Conservation (phyloP, 2,797 vertebrate species). For the Protosalanx chinensis region DNA sequence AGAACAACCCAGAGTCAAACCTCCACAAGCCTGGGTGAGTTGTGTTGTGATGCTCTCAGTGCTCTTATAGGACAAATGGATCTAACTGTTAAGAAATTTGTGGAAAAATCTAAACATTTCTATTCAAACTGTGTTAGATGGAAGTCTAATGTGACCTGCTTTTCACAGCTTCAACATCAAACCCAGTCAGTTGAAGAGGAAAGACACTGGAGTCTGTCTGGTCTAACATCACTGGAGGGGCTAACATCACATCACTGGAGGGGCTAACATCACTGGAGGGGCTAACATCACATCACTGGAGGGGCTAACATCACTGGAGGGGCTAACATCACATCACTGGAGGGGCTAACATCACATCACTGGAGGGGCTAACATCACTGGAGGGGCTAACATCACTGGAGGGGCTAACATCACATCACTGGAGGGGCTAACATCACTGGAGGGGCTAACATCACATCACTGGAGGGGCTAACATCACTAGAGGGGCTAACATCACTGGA, state of each 20-base stretch:
- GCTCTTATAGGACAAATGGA: not conserved
- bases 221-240: no score
- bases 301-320: no score
- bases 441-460: no score
- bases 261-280: no score
- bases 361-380: no score
- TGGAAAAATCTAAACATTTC: not conserved
- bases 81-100: not conserved
- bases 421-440: no score
- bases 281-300: not conserved
- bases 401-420: no score
- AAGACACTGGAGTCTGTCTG: not conserved
- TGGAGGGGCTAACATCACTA: not conserved
- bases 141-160: constrained; percentile 8
- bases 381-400: not conserved
- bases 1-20: not conserved
- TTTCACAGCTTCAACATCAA: constrained; percentile 35
- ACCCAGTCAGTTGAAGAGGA: not conserved
- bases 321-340: no score
- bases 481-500: no score
- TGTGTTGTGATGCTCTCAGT: not conserved
- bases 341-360: no score
- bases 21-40: not conserved
- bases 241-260: no score
- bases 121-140: not conserved